Evolutionary conservation across 2,888 invertebrate species (phyloP), one percentile per base, ranked within the genome.

Genomic region (Abrostola tripartita): DNA sequence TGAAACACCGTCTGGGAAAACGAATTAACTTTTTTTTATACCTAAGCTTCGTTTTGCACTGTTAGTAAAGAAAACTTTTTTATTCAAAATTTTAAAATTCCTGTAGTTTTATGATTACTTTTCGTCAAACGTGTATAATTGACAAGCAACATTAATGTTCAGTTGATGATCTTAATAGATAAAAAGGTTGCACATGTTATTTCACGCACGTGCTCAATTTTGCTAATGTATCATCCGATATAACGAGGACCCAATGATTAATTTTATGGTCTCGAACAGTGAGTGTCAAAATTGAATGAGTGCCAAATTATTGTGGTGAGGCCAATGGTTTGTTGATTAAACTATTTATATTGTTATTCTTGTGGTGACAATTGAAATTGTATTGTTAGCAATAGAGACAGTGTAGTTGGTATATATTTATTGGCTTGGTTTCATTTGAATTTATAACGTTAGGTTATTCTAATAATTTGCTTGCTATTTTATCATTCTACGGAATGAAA

Each of bases 281-380:
- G 52, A 61, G 70, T 69, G 71, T 65, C 74, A 74, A 69, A 74
- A 72, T 74, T 72, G 74, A 69, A 65, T 52, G 70, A 65, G 71
- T 57, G 74, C 60, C 74, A 74, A 74, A 65, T 72, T 56, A 65
- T 59, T 63, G 69, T 73, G 52, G 69, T 56, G 55, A 50, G 58
- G 49, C 51, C 49, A 50, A 58, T 10, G 52, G 51, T 73, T 71
- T 60, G 74, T 69, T 71, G 69, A 71, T 71, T 73, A 74, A 41
- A 68, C 74, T 64, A 64, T 64, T 74, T 73, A 54, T 64, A 55
- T 73, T 68, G 68, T 54, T 62, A 49, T 8, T 12, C 9, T 49
- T 49, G 10, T 10, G 49, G 10, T 47, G 47, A 14, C 14, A 14
- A 35, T 35, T 49, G 35, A 24, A 24, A 14, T 35, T 14, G 24